phyloP scores from a whole-genome alignment of 2,888 invertebrate species.

The Tipula vernalis region DNA sequence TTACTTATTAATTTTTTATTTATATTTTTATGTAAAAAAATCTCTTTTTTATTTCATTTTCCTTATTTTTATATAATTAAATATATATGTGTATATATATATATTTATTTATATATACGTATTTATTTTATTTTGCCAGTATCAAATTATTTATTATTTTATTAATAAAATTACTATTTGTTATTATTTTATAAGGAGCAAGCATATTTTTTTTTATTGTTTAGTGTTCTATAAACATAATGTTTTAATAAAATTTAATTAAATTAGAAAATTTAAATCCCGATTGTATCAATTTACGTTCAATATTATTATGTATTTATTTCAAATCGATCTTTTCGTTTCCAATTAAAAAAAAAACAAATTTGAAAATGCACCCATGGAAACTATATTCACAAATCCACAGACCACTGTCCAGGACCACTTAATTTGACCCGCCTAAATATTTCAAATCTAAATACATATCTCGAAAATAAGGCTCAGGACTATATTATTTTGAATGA shows the following conservation, averaged over 20 bases:
- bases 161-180: neutral
- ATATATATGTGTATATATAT: neutral
- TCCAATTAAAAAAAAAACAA: neutral
- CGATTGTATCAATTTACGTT: neutral
- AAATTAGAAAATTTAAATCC: neutral
- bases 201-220: neutral
- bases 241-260: neutral
- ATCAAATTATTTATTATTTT: conserved; percentile 8
- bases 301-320: neutral
- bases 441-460: too few species aligned
- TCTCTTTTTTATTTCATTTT: neutral
- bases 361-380: neutral
- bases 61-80: neutral
- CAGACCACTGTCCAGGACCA: neutral
- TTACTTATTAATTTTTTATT: neutral
- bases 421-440: too few species aligned
- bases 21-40: conserved; percentile 6
- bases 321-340: neutral
- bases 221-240: neutral
- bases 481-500: too few species aligned
- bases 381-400: neutral
- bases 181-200: conserved; percentile 7
- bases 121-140: conserved; percentile 10
- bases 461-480: too few species aligned
- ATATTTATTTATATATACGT: neutral